phyloP scores from a whole-genome alignment of 2,113 vertebrate species.

The Scalopus aquaticus region DNA sequence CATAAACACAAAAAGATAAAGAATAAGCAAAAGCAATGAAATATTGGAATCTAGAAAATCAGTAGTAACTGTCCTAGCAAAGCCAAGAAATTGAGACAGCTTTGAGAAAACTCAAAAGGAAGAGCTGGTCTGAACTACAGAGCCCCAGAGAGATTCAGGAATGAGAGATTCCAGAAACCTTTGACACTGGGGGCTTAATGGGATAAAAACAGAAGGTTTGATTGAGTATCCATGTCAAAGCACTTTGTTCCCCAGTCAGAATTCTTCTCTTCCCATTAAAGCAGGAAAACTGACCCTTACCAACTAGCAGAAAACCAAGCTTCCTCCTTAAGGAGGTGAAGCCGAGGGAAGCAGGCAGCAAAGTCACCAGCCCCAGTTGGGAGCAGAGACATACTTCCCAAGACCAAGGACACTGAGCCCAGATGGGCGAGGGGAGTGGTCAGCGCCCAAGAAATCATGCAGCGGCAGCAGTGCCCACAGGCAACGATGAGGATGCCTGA shows the following conservation, averaged over 20 bases:
- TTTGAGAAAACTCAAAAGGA: not conserved
- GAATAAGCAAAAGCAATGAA: not conserved
- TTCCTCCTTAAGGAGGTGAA: not conserved
- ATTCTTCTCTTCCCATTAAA: not conserved
- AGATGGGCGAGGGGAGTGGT: not conserved
- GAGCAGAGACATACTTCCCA: not conserved
- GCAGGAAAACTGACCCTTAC: not conserved
- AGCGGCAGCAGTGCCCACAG: not conserved
- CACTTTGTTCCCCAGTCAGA: not conserved
- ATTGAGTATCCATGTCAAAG: not conserved
- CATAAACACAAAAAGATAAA: not conserved
- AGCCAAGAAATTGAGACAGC: not conserved
- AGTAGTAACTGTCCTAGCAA: not conserved
- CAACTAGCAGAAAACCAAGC: not conserved
- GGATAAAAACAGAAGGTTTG: not conserved
- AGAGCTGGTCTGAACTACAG: not conserved
- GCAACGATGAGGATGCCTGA: not conserved
- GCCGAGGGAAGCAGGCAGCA: not conserved
- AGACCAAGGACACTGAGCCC: not conserved
- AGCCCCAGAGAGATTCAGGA: not conserved
- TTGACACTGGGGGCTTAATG: not conserved
- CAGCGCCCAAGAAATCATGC: not conserved
- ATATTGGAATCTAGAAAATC: not conserved
- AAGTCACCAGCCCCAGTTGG: not conserved
- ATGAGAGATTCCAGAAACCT: not conserved